Evolutionary conservation across 2,797 vertebrate genomes (phyloP).

Genomic region (Poeciliopsis turneri): DNA sequence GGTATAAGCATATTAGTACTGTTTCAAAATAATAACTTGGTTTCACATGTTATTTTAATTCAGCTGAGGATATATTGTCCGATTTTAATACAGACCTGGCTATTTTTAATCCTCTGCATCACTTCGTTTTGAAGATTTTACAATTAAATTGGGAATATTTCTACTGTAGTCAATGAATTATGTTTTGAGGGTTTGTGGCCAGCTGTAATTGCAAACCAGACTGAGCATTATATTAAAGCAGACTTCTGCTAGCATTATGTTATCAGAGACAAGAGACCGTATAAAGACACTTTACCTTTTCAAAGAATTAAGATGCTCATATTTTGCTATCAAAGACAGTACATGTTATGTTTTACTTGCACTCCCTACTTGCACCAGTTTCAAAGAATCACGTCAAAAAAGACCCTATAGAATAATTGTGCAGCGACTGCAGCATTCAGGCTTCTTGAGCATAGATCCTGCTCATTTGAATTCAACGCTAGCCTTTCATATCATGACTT

Average conservation of each 20-base stretch:
- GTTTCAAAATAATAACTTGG: neutral
- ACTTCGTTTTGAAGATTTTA: neutral
- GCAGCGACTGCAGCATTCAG: neutral
- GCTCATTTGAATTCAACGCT: slow-evolving; percentile 3
- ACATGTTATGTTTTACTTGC: neutral
- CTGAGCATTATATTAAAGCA: neutral
- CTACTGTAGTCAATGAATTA: neutral
- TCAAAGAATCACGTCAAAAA: neutral
- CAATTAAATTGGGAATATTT: neutral
- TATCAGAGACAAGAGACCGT: neutral
- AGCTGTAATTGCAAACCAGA: neutral
- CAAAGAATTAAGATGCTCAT: neutral
- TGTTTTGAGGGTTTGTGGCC: neutral
- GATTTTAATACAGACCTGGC: neutral
- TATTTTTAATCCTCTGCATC: neutral
- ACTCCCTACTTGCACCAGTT: neutral
- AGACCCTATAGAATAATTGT: neutral
- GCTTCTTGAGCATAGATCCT: neutral
- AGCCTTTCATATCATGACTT: slow-evolving; percentile 1
- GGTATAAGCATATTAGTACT: neutral
- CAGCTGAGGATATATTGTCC: neutral
- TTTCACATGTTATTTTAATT: neutral
- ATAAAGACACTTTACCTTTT: neutral
- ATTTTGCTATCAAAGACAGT: neutral
- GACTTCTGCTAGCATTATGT: neutral